Evolutionary conservation across 2,797 vertebrate genomes (phyloP).

Genomic region (Sciurus vulgaris): DNA sequence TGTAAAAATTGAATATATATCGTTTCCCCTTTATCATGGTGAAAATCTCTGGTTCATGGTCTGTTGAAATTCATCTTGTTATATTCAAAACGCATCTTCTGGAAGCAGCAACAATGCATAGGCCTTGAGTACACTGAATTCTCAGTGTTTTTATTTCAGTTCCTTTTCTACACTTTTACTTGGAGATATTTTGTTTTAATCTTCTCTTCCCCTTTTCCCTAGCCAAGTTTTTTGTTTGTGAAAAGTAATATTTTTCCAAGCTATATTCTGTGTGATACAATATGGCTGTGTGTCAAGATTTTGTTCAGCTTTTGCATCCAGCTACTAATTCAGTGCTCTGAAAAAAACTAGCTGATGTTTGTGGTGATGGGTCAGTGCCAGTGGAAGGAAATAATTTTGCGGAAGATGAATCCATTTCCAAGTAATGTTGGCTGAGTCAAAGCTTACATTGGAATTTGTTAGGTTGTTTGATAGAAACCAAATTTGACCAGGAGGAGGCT

Average conservation of each 20-base stretch:
- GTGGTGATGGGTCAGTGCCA: constrained; percentile 74
- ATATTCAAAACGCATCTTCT: constrained; percentile 68
- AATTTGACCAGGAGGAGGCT: constrained; percentile 73
- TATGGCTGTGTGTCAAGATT: constrained; percentile 71
- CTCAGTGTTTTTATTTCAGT: constrained; percentile 69
- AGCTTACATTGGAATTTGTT: constrained; percentile 71
- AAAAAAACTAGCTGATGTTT: constrained; percentile 69
- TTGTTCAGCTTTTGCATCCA: constrained; percentile 55
- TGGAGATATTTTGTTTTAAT: constrained; percentile 78
- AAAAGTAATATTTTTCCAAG: constrained; percentile 80
- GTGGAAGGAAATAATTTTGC: constrained; percentile 79
- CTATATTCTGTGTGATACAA: constrained; percentile 76
- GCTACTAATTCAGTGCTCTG: constrained; percentile 66
- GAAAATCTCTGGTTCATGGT: constrained; percentile 81
- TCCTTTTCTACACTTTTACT: constrained; percentile 73
- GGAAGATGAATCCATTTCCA: constrained; percentile 76
- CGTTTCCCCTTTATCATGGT: constrained; percentile 77
- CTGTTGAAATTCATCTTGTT: constrained; percentile 82
- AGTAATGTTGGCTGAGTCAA: constrained; percentile 63
- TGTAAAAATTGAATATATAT: constrained; percentile 84
- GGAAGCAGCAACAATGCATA: constrained; percentile 62
- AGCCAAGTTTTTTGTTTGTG: constrained; percentile 76
- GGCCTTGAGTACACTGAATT: constrained; percentile 63
- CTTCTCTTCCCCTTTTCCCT: constrained; percentile 59
- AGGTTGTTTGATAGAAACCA: constrained; percentile 70